Evolutionary conservation across 2,113 vertebrate species (phyloP), one percentile per base, ranked within the genome.

Genomic region (Oreochromis spilurus): DNA sequence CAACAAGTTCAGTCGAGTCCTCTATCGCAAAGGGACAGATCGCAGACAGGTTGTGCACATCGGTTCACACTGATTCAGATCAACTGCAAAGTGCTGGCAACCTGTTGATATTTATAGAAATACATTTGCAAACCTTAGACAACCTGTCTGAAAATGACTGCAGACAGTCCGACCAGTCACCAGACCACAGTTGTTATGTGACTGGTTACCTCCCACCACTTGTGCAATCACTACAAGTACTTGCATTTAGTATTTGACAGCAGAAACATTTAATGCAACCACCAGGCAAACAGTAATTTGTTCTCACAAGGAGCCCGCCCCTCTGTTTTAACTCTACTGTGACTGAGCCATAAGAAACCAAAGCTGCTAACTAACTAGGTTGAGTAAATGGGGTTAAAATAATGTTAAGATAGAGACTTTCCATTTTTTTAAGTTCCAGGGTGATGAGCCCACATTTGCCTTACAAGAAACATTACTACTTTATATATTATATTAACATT

Each of bases 1-100:
- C 67, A 72, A 72, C 40, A 21, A 45, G 38, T 43, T 40, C 7
- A 58, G 55, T 11, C 3, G 11, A 21, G n/a, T 72, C 7, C n/a
- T 43, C 0, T 24, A 43, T 24, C 0, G 12, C 34, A 43, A 29
- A 60, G 0, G 19, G 62, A 67, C 19, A 13, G 7, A 21, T 70
- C 7, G 4, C 36, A 40, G 36, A 43, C 7, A 43, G 13, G 12
- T 24, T 70, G 38, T 43, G 14, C 38, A 14, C 38, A 70, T 70
- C 12, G 8, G 7, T 43, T 24, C 38, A 26, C n/a, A 70, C 38
- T 24, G n/a, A 70, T 43, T 43, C 65, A 43, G 65, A 72, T 9
- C 13, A 0, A 43, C 13, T 24, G 36, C n/a, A 24, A 70, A 43
- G 38, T 26, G 38, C 38, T 26, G 65, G 38, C 60, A 65, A 38